These are phyloP conservation scores for Linnaemya vulpina DNA, from an alignment of 2,888 invertebrate genomes.

Conservation along the genomic window DNA sequence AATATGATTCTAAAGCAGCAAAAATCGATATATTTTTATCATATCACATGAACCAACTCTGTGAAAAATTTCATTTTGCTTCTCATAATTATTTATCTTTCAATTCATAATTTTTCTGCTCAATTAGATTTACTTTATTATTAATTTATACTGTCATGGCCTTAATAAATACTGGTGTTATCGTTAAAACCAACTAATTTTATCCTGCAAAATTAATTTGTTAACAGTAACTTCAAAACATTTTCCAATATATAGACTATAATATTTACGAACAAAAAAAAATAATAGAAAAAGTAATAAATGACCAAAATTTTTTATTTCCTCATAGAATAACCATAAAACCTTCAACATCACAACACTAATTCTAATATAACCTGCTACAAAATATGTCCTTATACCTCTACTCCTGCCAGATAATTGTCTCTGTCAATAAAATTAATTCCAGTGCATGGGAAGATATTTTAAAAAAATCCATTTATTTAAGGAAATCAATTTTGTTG, in stretches of 20 bases:
- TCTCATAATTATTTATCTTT: no score
- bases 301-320: slow-evolving; percentile 48
- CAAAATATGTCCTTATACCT: slow-evolving; percentile 19
- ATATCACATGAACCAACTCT: no score
- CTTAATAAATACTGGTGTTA: no score
- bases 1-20: no score
- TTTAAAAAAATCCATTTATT: slow-evolving; percentile 24
- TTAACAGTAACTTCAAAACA: slow-evolving; percentile 24
- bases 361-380: slow-evolving; percentile 62
- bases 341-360: slow-evolving; percentile 66
- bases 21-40: no score
- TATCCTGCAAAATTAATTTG: no score
- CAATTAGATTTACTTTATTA: no score
- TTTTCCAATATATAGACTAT: slow-evolving; percentile 41
- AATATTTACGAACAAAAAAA: background rate
- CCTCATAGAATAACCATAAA: slow-evolving; percentile 59
- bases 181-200: no score
- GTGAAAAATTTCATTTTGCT: no score
- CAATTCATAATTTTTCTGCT: background rate
- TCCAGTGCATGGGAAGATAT: slow-evolving; percentile 13
- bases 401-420: background rate
- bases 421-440: slow-evolving; percentile 56
- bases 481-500: background rate
- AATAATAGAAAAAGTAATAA: background rate
- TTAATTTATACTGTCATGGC: no score